Percentiles rank a stretch among this genome's conserved stretches.
phyloP scores from a whole-genome alignment of 2,888 invertebrate genomes.

The Drosophila prostipennis region DNA sequence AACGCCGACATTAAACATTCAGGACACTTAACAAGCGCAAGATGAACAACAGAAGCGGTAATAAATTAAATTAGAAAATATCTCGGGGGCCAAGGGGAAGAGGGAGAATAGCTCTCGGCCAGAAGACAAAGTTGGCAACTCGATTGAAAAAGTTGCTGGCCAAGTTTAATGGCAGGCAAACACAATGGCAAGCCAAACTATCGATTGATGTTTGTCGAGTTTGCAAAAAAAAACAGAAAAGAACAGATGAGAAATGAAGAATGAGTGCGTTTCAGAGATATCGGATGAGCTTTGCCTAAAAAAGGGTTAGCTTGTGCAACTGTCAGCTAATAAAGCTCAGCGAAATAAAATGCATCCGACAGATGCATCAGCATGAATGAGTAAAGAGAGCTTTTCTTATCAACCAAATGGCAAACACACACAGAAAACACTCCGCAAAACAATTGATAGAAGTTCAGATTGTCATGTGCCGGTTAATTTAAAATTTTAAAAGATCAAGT shows the following conservation, averaged over 20 bases:
- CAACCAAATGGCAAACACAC: background rate
- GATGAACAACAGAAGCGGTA: slow-evolving; percentile 18
- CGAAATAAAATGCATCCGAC: slow-evolving; percentile 24
- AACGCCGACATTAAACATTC: slow-evolving; percentile 27
- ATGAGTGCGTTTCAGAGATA: slow-evolving; percentile 9
- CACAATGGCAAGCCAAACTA: slow-evolving; percentile 33
- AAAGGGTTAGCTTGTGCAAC: slow-evolving; percentile 28
- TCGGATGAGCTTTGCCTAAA: slow-evolving; percentile 23
- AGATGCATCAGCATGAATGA: slow-evolving; percentile 29
- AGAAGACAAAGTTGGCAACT: slow-evolving; percentile 38
- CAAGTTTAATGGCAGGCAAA: slow-evolving; percentile 23
- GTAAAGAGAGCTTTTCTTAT: slow-evolving; percentile 29
- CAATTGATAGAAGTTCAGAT: no score
- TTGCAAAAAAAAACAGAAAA: slow-evolving; percentile 4
- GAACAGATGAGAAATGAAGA: background rate
- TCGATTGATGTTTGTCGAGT: slow-evolving; percentile 40
- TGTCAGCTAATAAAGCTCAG: slow-evolving; percentile 35
- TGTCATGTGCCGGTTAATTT: no score
- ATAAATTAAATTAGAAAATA: slow-evolving; percentile 31
- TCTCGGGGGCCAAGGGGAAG: background rate
- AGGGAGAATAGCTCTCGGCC: background rate
- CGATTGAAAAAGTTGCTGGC: slow-evolving; percentile 40
- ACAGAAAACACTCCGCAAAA: no score
- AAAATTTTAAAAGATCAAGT: no score
- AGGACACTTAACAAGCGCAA: slow-evolving; percentile 21